Conservation (phyloP, 2,113 vertebrate species). For the Hirundichthys speculiger region DNA sequence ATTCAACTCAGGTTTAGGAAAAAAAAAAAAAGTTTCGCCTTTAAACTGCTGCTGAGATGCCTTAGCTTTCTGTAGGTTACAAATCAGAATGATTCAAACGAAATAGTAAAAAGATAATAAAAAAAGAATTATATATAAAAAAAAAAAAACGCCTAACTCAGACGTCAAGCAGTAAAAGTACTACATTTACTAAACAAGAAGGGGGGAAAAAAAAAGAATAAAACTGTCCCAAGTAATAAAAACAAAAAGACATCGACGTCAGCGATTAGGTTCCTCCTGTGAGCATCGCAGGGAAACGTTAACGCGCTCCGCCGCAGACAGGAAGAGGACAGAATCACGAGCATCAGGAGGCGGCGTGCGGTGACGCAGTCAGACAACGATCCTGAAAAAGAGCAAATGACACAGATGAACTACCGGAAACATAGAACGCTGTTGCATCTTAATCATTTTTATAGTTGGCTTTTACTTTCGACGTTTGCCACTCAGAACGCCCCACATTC, state of each 20-base stretch:
- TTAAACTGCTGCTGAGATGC: conserved; percentile 31
- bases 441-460: not conserved
- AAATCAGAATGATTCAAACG: conserved; percentile 44
- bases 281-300: conserved; percentile 74
- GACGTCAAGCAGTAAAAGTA: conserved; percentile 52
- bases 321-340: conserved; percentile 75
- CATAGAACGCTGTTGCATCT: not conserved
- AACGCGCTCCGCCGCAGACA: conserved; percentile 82
- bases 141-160: conserved; percentile 44
- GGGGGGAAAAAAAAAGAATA: conserved; percentile 51
- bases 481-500: not conserved
- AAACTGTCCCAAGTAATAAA: conserved; percentile 38
- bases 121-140: too few species aligned
- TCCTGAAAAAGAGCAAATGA: conserved; percentile 81
- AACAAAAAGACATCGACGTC: conserved; percentile 59
- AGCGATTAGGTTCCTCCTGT: conserved; percentile 76
- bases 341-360: conserved; percentile 78
- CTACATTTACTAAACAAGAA: conserved; percentile 62
- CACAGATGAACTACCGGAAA: conserved; percentile 61
- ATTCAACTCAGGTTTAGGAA: not conserved
- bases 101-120: conserved; percentile 35
- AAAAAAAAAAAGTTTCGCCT: conserved; percentile 61
- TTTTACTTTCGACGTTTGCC: not conserved
- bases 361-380: conserved; percentile 72
- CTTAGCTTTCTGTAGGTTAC: conserved; percentile 46